phyloP scores from a whole-genome alignment of 2,113 vertebrate genomes.

The Otolemur garnettii region DNA sequence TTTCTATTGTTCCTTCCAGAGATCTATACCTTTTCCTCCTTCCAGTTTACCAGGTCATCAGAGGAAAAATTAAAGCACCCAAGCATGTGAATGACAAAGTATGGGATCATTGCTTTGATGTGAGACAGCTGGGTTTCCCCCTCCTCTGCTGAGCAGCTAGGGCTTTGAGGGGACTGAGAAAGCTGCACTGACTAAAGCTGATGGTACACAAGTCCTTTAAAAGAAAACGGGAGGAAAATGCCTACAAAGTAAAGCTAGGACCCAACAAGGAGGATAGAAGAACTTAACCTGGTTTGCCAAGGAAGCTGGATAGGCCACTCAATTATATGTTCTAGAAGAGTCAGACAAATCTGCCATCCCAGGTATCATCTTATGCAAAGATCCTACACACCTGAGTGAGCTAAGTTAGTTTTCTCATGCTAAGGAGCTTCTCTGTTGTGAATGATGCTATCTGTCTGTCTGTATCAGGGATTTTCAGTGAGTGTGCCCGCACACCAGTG shows the following conservation, averaged over 20 bases:
- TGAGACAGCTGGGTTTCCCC: not conserved
- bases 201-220: not conserved
- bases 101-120: not conserved
- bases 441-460: not conserved
- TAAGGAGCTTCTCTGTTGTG: not conserved
- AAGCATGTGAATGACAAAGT: not conserved
- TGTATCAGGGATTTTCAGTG: no score
- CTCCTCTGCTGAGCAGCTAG: not conserved
- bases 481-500: no score
- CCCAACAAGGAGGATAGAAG: not conserved
- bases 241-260: not conserved
- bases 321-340: not conserved
- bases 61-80: not conserved
- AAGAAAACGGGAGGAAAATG: not conserved
- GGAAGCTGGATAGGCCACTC: not conserved
- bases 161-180: not conserved
- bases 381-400: not conserved
- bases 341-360: not conserved
- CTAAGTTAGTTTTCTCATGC: not conserved
- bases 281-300: not conserved
- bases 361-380: not conserved
- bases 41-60: not conserved
- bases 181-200: not conserved
- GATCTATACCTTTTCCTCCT: not conserved
- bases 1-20: not conserved